These are phyloP conservation scores for Vanacampus margaritifer DNA, from an alignment of 2,113 vertebrate species.

Conservation along the genomic window DNA sequence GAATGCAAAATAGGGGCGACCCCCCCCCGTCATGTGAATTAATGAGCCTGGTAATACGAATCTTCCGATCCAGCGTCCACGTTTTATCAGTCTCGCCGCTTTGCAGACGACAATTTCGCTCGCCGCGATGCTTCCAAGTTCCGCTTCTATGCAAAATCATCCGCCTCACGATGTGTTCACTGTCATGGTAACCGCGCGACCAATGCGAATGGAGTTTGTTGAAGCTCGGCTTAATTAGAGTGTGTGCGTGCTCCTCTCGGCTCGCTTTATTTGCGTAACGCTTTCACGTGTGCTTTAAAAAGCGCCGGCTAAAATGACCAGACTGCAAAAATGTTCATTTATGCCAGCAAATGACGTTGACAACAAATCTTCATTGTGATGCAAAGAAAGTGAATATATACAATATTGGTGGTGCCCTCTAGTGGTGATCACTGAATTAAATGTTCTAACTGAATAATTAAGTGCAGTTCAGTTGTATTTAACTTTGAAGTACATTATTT, in stretches of 20 bases:
- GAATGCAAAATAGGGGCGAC: slow-evolving; percentile 57
- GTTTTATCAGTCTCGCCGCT: not conserved
- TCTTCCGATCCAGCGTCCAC: slow-evolving; percentile 10
- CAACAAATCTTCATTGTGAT: not conserved
- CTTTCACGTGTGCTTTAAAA: slow-evolving; percentile 43
- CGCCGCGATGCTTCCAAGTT: not conserved
- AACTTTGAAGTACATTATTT: too few relatives aligned
- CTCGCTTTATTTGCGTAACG: slow-evolving; percentile 49
- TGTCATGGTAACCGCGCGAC: slow-evolving; percentile 59
- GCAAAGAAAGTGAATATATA: too few relatives aligned
- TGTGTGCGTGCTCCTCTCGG: slow-evolving; percentile 29
- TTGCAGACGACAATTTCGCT: not conserved
- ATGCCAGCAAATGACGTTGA: not conserved
- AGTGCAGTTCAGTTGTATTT: too few relatives aligned
- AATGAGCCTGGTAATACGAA: slow-evolving; percentile 15
- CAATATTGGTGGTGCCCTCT: too few relatives aligned
- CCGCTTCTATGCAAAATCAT: slow-evolving; percentile 19
- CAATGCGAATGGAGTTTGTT: slow-evolving; percentile 57
- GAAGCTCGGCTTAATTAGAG: slow-evolving; percentile 63
- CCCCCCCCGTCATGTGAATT: slow-evolving; percentile 43
- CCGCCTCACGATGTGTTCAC: slow-evolving; percentile 36
- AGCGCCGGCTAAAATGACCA: not conserved
- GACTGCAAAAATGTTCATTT: too few relatives aligned
- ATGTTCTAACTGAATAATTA: too few relatives aligned
- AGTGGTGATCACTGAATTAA: too few relatives aligned